Evolutionary conservation across 1,140 invertebrate species (phyloP).

Genomic region (Sinonovacula constricta): DNA sequence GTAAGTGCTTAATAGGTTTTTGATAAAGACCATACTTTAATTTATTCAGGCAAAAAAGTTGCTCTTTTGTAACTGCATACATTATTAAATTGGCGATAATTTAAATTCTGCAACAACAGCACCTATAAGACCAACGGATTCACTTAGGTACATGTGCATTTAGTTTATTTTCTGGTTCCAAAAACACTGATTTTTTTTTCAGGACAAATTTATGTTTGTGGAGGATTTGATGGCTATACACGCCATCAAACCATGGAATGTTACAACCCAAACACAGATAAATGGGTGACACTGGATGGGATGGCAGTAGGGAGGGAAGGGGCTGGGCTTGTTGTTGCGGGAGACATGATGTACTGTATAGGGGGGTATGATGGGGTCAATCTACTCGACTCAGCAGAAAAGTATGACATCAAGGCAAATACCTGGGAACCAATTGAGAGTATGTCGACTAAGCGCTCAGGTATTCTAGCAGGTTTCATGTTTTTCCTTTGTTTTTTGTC

Average conservation of each 20-base stretch:
- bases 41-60: too few species aligned
- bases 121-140: too few species aligned
- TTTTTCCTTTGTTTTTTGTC: too few species aligned
- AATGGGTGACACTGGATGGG: slow-evolving; percentile 73
- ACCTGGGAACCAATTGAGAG: slow-evolving; percentile 70
- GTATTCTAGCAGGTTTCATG: slow-evolving; percentile 37
- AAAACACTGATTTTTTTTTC: too few species aligned
- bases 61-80: too few species aligned
- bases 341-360: slow-evolving; percentile 75
- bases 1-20: too few species aligned
- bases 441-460: slow-evolving; percentile 73
- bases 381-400: slow-evolving; percentile 73
- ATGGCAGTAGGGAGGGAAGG: slow-evolving; percentile 75
- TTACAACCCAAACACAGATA: slow-evolving; percentile 71
- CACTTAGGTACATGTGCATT: too few species aligned
- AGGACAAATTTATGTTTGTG: slow-evolving; percentile 77
- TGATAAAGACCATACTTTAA: too few species aligned
- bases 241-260: slow-evolving; percentile 75
- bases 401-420: slow-evolving; percentile 70
- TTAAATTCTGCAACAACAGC: too few species aligned
- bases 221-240: slow-evolving; percentile 76
- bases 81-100: too few species aligned
- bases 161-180: too few species aligned
- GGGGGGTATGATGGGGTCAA: slow-evolving; percentile 76
- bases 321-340: slow-evolving; percentile 75